These are phyloP conservation scores for Acanthaster planci DNA, from an alignment of 35 echinoderm and acorn worm genomes.

Conservation along the genomic window DNA sequence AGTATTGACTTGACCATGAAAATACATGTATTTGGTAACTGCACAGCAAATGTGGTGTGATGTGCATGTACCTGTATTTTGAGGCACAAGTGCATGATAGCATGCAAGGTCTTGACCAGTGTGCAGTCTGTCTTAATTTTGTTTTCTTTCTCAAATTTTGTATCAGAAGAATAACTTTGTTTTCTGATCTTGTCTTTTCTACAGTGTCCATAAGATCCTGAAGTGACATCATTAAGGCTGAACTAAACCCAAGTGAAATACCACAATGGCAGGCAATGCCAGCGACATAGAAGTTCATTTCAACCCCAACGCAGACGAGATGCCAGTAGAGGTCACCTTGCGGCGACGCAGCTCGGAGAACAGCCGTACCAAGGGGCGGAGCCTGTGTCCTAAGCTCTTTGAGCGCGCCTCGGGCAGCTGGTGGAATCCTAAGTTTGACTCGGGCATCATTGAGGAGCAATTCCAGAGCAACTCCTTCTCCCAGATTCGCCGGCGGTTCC, in stretches of 20 bases:
- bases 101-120: too few relatives aligned
- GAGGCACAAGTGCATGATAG: too few relatives aligned
- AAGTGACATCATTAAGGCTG: neutral
- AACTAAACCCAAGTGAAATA: neutral
- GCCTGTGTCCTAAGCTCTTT: conserved; percentile 85
- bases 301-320: conserved; percentile 72
- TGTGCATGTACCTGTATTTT: too few relatives aligned
- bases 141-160: too few relatives aligned
- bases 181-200: too few relatives aligned
- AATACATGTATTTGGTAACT: too few relatives aligned
- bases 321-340: conserved; percentile 65
- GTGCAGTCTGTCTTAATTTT: too few relatives aligned
- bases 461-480: conserved; percentile 74
- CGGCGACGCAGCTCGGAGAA: conserved; percentile 57
- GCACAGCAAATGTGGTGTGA: too few relatives aligned
- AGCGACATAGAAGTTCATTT: conserved; percentile 78
- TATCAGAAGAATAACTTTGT: too few relatives aligned
- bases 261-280: neutral
- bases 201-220: neutral
- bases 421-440: conserved; percentile 97
- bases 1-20: too few relatives aligned
- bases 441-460: conserved; percentile 80
- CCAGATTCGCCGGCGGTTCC: conserved; percentile 77
- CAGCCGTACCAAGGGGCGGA: conserved; percentile 46
- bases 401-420: conserved; percentile 93